Conservation (phyloP, 2,113 vertebrate genomes). For the Eudyptes chrysolophus region DNA sequence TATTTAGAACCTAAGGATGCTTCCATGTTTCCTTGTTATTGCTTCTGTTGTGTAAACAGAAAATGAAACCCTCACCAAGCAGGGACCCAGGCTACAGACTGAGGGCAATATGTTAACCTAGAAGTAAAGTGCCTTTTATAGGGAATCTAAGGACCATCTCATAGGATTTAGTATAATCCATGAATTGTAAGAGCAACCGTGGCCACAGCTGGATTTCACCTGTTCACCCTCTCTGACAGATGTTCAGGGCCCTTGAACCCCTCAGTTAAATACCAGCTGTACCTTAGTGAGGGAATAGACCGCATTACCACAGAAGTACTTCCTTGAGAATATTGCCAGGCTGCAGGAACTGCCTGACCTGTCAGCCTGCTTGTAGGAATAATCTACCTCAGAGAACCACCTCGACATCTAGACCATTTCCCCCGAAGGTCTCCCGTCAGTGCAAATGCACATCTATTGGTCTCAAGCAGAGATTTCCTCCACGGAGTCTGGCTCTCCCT, state of each 20-base stretch:
- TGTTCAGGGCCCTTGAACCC: not conserved
- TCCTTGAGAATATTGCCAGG: not conserved
- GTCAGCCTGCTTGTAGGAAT: not conserved
- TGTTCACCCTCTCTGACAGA: not conserved
- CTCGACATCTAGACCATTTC: not conserved
- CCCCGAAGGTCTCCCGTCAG: fast-evolving
- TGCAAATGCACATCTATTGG: not conserved
- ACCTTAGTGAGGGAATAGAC: not conserved
- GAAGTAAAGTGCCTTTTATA: not conserved
- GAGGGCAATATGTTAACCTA: not conserved
- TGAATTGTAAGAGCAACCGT: not conserved
- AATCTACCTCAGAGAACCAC: not conserved
- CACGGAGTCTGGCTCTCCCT: not conserved
- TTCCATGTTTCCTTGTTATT: not conserved
- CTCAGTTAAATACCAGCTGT: not conserved
- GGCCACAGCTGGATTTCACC: slow-evolving; percentile 44
- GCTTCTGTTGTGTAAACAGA: not conserved
- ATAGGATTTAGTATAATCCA: not conserved
- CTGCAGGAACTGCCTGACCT: not conserved
- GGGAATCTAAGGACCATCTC: not conserved
- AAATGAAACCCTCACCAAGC: not conserved
- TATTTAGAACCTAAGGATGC: not conserved
- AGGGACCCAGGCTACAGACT: not conserved
- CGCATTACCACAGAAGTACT: not conserved
- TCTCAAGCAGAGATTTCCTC: not conserved